These are phyloP conservation scores for Xenus cinereus DNA, from an alignment of 2,113 vertebrate genomes.

Conservation along the genomic window DNA sequence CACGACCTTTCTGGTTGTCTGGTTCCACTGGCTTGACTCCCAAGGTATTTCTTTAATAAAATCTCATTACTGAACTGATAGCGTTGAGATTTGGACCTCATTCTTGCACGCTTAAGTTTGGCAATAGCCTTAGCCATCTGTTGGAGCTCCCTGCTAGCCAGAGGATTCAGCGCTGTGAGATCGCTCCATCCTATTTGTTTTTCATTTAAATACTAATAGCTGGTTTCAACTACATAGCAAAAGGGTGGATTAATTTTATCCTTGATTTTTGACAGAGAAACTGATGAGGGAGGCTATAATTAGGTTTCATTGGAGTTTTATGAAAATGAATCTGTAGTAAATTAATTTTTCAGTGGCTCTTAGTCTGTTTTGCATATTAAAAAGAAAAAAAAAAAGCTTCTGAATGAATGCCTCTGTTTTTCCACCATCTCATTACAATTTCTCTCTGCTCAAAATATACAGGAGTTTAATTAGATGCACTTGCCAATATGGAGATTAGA, in stretches of 20 bases:
- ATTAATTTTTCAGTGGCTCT: slow-evolving; percentile 58
- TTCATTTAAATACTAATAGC: slow-evolving; percentile 53
- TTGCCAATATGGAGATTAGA: slow-evolving; percentile 35
- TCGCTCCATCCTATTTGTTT: slow-evolving; percentile 22
- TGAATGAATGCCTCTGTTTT: slow-evolving; percentile 41
- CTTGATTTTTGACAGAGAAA: slow-evolving; percentile 42
- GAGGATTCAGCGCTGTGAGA: not conserved
- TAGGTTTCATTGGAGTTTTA: slow-evolving; percentile 38
- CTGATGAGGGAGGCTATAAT: slow-evolving; percentile 47
- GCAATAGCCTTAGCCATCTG: slow-evolving; percentile 4
- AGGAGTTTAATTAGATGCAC: slow-evolving; percentile 21
- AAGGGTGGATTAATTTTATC: slow-evolving; percentile 49
- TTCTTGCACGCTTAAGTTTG: not conserved
- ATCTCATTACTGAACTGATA: not conserved
- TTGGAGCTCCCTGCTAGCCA: not conserved
- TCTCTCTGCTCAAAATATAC: slow-evolving; percentile 8
- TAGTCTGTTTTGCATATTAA: slow-evolving; percentile 36
- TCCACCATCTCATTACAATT: slow-evolving; percentile 22
- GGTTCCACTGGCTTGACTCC: not conserved
- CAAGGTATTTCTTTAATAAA: not conserved
- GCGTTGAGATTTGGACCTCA: not conserved
- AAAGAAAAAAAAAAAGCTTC: slow-evolving; percentile 15
- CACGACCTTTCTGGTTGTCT: not conserved
- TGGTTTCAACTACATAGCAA: slow-evolving; percentile 21
- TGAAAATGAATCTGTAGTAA: slow-evolving; percentile 40